Percentiles rank a stretch among this genome's conserved stretches.
Evolutionary conservation across 2,888 invertebrate genomes (phyloP).

Genomic region (Pantelozetes paolii): DNA sequence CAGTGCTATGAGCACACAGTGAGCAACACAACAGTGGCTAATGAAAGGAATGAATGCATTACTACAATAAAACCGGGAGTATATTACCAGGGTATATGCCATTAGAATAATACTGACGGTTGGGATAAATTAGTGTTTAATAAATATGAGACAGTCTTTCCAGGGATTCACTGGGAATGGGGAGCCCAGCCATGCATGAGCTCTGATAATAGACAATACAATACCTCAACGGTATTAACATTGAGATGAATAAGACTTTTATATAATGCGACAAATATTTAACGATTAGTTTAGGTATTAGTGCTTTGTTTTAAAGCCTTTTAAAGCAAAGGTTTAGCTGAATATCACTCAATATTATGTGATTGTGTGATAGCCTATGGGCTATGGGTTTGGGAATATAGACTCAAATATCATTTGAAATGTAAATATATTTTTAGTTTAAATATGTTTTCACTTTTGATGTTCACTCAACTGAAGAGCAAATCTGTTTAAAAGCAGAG

Average conservation of each 20-base stretch:
- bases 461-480: background rate
- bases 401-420: no score
- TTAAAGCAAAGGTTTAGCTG: no score
- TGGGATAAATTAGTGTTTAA: conserved; percentile 17
- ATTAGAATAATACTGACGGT: background rate
- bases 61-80: background rate
- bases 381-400: no score
- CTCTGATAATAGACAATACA: conserved; percentile 3
- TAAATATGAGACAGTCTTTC: background rate
- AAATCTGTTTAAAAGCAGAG: background rate
- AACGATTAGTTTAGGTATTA: background rate
- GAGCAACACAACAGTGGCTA: background rate
- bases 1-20: background rate
- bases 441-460: background rate
- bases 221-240: background rate
- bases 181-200: conserved; percentile 17
- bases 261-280: background rate
- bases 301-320: no score
- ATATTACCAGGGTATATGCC: background rate
- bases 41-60: conserved; percentile 2
- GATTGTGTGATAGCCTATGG: no score
- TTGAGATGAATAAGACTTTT: no score
- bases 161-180: background rate
- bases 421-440: background rate
- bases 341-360: no score